These are phyloP conservation scores for Leptodactylus fuscus DNA, from an alignment of 2,113 vertebrate genomes.

Conservation along the genomic window DNA sequence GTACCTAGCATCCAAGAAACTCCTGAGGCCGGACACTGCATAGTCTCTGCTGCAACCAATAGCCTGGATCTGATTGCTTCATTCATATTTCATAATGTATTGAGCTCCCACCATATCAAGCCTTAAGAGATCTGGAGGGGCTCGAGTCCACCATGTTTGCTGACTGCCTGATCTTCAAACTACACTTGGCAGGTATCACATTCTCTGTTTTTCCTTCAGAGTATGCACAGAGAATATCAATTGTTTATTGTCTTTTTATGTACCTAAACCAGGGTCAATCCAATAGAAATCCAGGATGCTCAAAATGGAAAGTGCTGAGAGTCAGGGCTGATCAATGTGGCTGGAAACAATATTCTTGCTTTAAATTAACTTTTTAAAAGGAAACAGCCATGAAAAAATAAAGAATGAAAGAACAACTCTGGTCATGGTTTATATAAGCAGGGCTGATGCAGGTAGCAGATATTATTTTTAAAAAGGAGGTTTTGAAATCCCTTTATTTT, in stretches of 20 bases:
- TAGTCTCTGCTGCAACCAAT: background rate
- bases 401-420: background rate
- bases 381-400: background rate
- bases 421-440: background rate
- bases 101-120: too few relatives aligned
- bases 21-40: background rate
- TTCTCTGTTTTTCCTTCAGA: slow-evolving; percentile 36
- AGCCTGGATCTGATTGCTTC: background rate
- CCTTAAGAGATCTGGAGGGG: background rate
- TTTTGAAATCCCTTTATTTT: too few relatives aligned
- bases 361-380: background rate
- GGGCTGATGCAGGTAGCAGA: background rate
- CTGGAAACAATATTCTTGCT: background rate
- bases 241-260: slow-evolving; percentile 36
- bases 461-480: too few relatives aligned
- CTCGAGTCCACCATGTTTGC: slow-evolving; percentile 59
- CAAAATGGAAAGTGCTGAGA: background rate
- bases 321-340: background rate
- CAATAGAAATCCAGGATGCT: background rate
- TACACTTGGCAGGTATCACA: slow-evolving; percentile 61
- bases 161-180: slow-evolving; percentile 41
- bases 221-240: slow-evolving; percentile 58
- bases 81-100: slow-evolving; percentile 37
- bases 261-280: background rate
- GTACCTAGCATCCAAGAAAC: background rate